A percentile compares a stretch with the other conserved stretches of the same genome.
These are phyloP conservation scores for Bergia puertoricense DNA, from an alignment of 92 coral and sea anemone genomes.

Conservation along the genomic window DNA sequence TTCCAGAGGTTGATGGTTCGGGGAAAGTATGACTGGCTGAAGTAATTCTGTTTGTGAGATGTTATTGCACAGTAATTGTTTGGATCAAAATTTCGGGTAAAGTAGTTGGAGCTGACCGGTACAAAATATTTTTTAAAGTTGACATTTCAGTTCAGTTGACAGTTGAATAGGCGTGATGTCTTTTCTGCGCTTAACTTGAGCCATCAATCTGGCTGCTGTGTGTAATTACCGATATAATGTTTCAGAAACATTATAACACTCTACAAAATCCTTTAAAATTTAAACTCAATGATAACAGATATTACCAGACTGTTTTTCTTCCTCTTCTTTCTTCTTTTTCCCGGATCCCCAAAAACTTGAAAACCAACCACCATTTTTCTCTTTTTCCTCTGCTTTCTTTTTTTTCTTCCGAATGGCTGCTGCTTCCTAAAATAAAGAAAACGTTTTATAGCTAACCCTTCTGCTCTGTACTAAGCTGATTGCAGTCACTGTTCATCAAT, in stretches of 20 bases:
- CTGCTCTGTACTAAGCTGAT: background rate
- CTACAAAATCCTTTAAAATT: background rate
- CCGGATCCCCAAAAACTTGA: slow-evolving; percentile 87
- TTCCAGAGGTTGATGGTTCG: no score
- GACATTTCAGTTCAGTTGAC: no score
- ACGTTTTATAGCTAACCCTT: background rate
- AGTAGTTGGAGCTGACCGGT: no score
- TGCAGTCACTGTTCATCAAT: background rate
- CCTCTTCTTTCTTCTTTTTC: slow-evolving; percentile 60
- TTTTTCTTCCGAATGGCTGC: slow-evolving; percentile 84
- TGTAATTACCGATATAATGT: background rate
- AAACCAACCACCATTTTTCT: slow-evolving; percentile 70
- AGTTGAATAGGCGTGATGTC: no score
- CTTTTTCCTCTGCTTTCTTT: slow-evolving; percentile 81
- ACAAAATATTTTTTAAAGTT: no score
- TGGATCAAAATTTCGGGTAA: no score
- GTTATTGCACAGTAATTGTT: no score
- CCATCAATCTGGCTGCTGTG: no score
- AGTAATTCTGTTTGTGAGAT: no score
- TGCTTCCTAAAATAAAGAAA: slow-evolving; percentile 65
- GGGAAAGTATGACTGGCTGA: no score
- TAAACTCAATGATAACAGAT: background rate
- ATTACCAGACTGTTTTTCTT: slow-evolving; percentile 66
- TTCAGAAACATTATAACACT: background rate
- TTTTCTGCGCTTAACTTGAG: no score